Evolutionary conservation across 2,797 vertebrate species (phyloP).

Genomic region (Lithobates sylvaticus): DNA sequence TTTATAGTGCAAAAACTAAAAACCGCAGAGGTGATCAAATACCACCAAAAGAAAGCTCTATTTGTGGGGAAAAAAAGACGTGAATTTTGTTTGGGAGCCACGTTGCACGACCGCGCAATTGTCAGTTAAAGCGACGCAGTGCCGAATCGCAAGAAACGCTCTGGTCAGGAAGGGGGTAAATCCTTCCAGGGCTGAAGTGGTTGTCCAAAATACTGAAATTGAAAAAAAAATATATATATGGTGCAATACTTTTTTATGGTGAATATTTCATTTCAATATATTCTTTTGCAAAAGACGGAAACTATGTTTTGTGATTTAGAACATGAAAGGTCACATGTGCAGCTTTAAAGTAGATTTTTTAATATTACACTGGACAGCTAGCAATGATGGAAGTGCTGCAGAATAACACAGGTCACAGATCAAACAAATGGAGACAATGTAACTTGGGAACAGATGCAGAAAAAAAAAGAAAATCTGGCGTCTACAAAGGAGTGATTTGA

Average conservation of each 20-base stretch:
- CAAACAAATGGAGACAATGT: constrained; percentile 7
- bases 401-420: constrained; percentile 28
- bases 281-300: neutral
- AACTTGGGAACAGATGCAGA: constrained; percentile 20
- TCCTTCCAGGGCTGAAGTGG: too few species aligned
- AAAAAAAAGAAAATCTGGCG: neutral
- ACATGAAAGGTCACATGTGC: constrained; percentile 1
- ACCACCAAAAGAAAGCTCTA: too few species aligned
- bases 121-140: too few species aligned
- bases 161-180: too few species aligned
- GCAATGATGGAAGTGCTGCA: constrained; percentile 7
- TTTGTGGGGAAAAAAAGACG: too few species aligned
- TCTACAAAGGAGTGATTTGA: neutral
- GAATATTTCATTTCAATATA: neutral
- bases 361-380: neutral
- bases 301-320: neutral
- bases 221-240: too few species aligned
- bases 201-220: neutral
- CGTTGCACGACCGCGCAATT: too few species aligned
- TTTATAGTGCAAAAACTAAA: too few species aligned
- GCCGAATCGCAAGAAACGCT: too few species aligned
- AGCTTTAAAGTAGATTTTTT: constrained; percentile 2
- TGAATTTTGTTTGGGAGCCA: too few species aligned
- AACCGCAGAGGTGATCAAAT: too few species aligned
- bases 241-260: too few species aligned